Evolutionary conservation across 2,888 invertebrate species (phyloP), one percentile per base, ranked within the genome.

Genomic region (Cryptosula pallasiana): DNA sequence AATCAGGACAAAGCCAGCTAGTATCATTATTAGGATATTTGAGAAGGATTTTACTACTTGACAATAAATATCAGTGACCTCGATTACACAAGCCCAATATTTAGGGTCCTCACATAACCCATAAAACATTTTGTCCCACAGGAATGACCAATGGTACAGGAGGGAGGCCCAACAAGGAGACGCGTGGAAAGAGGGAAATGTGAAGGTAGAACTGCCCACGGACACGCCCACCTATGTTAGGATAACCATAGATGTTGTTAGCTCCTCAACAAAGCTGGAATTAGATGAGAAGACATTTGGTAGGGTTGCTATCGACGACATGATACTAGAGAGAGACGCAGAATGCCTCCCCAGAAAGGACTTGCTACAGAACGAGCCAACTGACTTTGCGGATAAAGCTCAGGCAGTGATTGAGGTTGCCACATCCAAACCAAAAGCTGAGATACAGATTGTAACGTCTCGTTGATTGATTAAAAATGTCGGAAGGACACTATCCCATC

Each of bases 91-190:
- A n/a, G n/a, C n/a, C n/a, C n/a, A n/a, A n/a, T n/a, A n/a, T n/a
- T n/a, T n/a, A n/a, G n/a, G n/a, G n/a, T n/a, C n/a, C n/a, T n/a
- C n/a, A n/a, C n/a, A n/a, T n/a, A n/a, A n/a, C n/a, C n/a, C n/a
- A n/a, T n/a, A n/a, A n/a, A n/a, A n/a, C n/a, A n/a, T n/a, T n/a
- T 20, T 45, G 45, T 45, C 20, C 45, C 20, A 45, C 45, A 45
- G 45, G 20, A 45, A 45, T 45, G 45, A 45, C 45, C 63, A 63
- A 27, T 63, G 63, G 63, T 63, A 32, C 32, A 63, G 63, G n/a
- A 27, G 63, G 13, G n/a, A 32, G 13, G 25, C 63, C 3, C 2
- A 13, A 3, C 5, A 27, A 9, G 20, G 25, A 2, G 34, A 9
- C 13, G 63, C 25, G 1, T 63, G 63, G 63, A 27, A n/a, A 13